Evolutionary conservation across 2,113 vertebrate genomes (phyloP), one percentile per base, ranked within the genome.

Genomic region (Centropristis striata): DNA sequence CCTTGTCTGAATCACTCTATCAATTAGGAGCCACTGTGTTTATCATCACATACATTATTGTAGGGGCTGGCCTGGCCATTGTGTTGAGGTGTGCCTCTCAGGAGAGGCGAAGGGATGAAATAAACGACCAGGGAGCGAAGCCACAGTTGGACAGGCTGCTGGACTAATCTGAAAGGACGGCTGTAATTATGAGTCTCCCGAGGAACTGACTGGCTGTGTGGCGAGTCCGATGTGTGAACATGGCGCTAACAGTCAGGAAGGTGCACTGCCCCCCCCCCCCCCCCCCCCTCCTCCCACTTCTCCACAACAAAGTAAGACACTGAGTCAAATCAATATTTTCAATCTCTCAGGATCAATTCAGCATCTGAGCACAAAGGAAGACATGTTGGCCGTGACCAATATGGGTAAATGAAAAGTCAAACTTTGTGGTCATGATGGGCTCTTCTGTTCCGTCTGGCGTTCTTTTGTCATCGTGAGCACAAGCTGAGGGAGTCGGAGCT

Each of bases 261-360:
- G 88, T 91, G 75, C 79, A 57, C 83, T 73, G 73, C 78, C 78
- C 76, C 81, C 75, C 32, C 6, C 32, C 32, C 32, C 6, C 32
- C 78, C 76, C 81, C 75, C 32, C 6, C 32, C 32, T 6, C 6
- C 32, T n/a, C n/a, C n/a, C n/a, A n/a, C 75, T 50, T 75, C 78
- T 95, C 95, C 94, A 93, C 94, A 94, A 92, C 95, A 95, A 96
- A 96, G 96, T 96, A 96, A 97, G 96, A 94, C 95, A 95, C 95
- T 92, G 95, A 96, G 96, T 96, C 96, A 96, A 97, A 99, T 99
- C 98, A 99, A 99, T 99, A 99, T 97, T 98, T 99, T 97, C 97
- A 98, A 98, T 99, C 97, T 98, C 97, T 98, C 93, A 88, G 93
- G 96, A 98, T 99, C 97, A 98, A 98, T 99, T 95, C 94, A 91